Conservation (phyloP, 2,113 vertebrate genomes). For the Nothobranchius furzeri region DNA sequence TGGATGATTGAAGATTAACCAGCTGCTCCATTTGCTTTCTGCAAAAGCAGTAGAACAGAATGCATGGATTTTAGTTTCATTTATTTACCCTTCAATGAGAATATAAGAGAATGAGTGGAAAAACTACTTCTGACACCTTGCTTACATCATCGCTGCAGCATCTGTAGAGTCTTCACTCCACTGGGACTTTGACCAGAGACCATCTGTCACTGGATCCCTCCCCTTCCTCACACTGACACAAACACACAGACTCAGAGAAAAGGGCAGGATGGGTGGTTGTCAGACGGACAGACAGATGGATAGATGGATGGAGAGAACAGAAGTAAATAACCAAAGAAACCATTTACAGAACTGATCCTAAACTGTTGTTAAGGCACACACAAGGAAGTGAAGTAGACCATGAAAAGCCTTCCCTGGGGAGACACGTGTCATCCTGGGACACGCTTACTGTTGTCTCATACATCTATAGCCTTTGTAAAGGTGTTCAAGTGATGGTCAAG, state of each 20-base stretch:
- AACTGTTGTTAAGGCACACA: slow-evolving; percentile 56
- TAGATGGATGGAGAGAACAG: background rate
- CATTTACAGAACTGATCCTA: slow-evolving; percentile 61
- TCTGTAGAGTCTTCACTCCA: slow-evolving; percentile 51
- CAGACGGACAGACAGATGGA: background rate
- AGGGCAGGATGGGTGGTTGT: background rate
- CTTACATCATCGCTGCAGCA: slow-evolving; percentile 37
- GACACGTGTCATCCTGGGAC: slow-evolving; percentile 45
- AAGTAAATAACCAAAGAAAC: slow-evolving; percentile 58
- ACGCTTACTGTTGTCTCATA: slow-evolving; percentile 18
- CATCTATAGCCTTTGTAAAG: slow-evolving; percentile 12
- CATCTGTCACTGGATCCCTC: slow-evolving; percentile 45
- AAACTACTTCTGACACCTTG: slow-evolving; percentile 44
- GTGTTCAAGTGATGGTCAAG: background rate
- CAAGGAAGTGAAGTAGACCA: slow-evolving; percentile 63
- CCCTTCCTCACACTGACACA: slow-evolving; percentile 4
- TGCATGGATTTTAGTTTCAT: too few species aligned
- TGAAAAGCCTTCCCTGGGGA: slow-evolving; percentile 65
- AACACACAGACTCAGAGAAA: slow-evolving; percentile 11
- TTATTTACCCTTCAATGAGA: slow-evolving; percentile 2
- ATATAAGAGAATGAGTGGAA: slow-evolving; percentile 11
- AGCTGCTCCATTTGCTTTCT: background rate
- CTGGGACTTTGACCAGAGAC: slow-evolving; percentile 57
- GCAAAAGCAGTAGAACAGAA: too few species aligned
- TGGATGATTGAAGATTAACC: background rate